Base-by-base conservation (phyloP, 53 echinoderm and acorn worm genomes). In the Temnopleurus reevesii region DNA sequence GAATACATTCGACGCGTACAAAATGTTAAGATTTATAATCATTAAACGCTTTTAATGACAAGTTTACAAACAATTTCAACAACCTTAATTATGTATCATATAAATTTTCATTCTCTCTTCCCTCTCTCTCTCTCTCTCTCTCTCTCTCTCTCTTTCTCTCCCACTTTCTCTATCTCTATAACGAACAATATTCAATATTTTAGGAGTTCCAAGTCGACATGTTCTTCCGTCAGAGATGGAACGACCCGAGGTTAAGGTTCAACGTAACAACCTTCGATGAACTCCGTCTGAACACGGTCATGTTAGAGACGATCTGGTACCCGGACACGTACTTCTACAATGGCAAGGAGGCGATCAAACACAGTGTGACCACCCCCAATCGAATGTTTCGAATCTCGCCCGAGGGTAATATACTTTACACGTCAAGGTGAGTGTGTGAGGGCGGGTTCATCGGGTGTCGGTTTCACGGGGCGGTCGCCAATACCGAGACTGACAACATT, bases 231-330 rank as follows among this genome's bases (percentile, higher is more conserved):
- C 99, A 99, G 79, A 89, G 95, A 1, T 99, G 99, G 99, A 86
- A 83, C 12, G 99, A 99, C 76, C 91, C 94, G 34, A 91, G 99
- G n/a, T 90, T 99, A 44, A 81, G 84, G 49, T 99, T 93, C 87
- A 95, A 97, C 84, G 85, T 90, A 24, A 95, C 93, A 18, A 86
- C 94, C 41, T 94, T 92, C 45, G 90, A 90, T 15, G 90, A 93
- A 56, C 92, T 99, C 0, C 94, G 92, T 8, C 92, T 99, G 41
- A 99, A 96, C 90, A 96, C 99, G 13, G 91, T 99, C 55, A 96
- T 99, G 99, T 82, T 99, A 55, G 96, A 99, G 80, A 94, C 91
- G n/a, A 96, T 99, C 41, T 99, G 99, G 99, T 99, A 95, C 87
- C 99, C 99, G 1, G 99, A 99, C 77, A 99, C 99, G 3, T 99